Percentiles rank a stretch among this genome's conserved stretches.
Conservation (phyloP, 2,797 vertebrate genomes). For the Sebastes minor region DNA sequence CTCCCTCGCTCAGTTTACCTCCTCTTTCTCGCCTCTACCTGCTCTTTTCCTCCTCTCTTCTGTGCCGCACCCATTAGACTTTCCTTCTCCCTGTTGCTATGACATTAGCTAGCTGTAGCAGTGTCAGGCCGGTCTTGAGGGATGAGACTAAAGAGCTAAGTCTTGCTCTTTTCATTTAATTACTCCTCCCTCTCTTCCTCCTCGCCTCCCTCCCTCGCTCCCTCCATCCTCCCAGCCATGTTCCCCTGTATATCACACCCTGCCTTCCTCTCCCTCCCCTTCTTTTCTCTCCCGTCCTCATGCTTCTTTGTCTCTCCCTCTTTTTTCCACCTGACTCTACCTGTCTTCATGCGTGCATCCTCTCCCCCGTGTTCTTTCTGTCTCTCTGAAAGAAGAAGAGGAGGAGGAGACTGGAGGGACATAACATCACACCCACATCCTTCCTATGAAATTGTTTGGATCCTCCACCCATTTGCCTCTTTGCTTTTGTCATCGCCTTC, state of each 20-base stretch:
- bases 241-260: slow-evolving; percentile 35
- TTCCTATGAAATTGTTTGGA: slow-evolving; percentile 28
- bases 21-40: slow-evolving; percentile 46
- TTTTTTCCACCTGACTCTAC: slow-evolving; percentile 29
- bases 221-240: background rate
- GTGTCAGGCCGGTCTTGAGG: slow-evolving; percentile 72
- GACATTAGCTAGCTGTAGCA: slow-evolving; percentile 76
- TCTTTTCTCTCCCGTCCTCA: slow-evolving; percentile 10
- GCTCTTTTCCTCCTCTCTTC: slow-evolving; percentile 53
- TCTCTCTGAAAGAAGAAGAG: slow-evolving; percentile 21
- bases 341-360: slow-evolving; percentile 36
- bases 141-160: slow-evolving; percentile 77
- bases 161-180: slow-evolving; percentile 79
- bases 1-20: slow-evolving; percentile 14
- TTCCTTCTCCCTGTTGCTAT: slow-evolving; percentile 78
- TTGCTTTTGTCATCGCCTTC: background rate
- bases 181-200: slow-evolving; percentile 60
- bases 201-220: slow-evolving; percentile 4
- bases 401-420: slow-evolving; percentile 34
- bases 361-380: slow-evolving; percentile 24
- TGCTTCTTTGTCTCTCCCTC: slow-evolving; percentile 34
- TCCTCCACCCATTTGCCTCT: slow-evolving; percentile 32
- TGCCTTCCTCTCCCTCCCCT: slow-evolving; percentile 2
- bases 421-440: slow-evolving; percentile 54
- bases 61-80: slow-evolving; percentile 72